Conservation (phyloP, 2,113 vertebrate species). For the Vireo altiloquus region DNA sequence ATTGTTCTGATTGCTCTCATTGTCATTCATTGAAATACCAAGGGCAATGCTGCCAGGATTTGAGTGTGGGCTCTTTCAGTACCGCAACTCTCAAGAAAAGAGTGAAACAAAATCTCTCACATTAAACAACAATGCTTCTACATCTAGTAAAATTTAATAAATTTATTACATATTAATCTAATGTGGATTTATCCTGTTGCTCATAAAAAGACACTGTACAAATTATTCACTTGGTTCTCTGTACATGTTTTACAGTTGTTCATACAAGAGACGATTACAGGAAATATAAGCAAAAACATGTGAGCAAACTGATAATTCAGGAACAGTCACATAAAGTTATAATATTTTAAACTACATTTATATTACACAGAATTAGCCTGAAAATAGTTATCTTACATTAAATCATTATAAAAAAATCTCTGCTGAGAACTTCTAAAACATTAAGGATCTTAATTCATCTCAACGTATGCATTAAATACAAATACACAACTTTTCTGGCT, state of each 20-base stretch:
- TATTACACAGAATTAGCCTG: not conserved
- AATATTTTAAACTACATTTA: not conserved
- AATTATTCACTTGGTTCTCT: not conserved
- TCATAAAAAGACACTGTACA: not conserved
- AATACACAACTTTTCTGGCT: not conserved
- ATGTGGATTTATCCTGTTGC: not conserved
- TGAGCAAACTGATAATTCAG: not conserved
- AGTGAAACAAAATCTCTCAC: not conserved
- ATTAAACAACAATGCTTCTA: not conserved
- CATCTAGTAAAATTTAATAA: not conserved
- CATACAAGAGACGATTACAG: not conserved
- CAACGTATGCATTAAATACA: not conserved
- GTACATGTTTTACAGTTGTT: not conserved
- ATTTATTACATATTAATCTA: not conserved
- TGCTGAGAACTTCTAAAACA: not conserved
- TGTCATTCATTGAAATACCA: constrained; percentile 12
- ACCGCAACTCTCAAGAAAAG: not conserved
- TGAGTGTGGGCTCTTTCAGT: not conserved
- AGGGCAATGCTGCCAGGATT: constrained; percentile 1
- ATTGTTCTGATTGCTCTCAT: not conserved
- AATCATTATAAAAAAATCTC: not conserved
- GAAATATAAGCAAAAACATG: not conserved
- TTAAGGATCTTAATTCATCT: not conserved
- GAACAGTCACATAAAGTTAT: not conserved
- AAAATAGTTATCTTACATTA: not conserved